Evolutionary conservation across 64 coral and sea anemone genomes (phyloP).

Genomic region (Orbicella faveolata): DNA sequence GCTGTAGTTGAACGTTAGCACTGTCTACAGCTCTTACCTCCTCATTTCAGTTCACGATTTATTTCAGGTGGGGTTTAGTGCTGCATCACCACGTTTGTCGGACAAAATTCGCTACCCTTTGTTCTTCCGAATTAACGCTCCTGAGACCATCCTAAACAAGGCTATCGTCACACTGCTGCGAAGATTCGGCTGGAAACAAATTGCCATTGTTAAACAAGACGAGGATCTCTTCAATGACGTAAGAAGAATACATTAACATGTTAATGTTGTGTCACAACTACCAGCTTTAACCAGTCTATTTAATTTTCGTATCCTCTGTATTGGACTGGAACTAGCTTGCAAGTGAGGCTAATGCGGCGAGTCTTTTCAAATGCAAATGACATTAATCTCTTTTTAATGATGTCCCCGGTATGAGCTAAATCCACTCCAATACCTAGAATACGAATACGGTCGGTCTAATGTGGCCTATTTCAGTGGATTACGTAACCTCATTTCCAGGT

Average conservation of each 20-base stretch:
- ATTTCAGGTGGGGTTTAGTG: conserved; percentile 49
- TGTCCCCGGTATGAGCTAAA: too few relatives aligned
- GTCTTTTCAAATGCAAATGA: not conserved
- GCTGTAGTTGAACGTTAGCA: too few relatives aligned
- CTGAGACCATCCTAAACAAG: conserved; percentile 43
- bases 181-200: conserved; percentile 63
- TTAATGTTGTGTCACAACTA: too few relatives aligned
- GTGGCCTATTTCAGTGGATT: too few relatives aligned
- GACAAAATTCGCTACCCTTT: conserved; percentile 56
- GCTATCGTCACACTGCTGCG: conserved; percentile 34
- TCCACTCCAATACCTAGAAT: too few relatives aligned
- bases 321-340: too few relatives aligned
- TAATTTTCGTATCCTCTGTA: not conserved
- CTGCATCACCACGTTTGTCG: conserved; percentile 50
- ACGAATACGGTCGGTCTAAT: too few relatives aligned
- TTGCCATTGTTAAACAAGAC: conserved; percentile 68
- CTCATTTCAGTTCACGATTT: not conserved
- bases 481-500: too few relatives aligned
- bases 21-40: too few relatives aligned
- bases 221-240: conserved; percentile 65
- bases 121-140: conserved; percentile 61
- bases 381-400: too few relatives aligned
- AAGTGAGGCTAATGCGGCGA: too few relatives aligned
- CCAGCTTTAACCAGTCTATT: not conserved
- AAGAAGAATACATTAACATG: conserved; percentile 1